A percentile compares a stretch with the other conserved stretches of the same genome.
phyloP scores from a whole-genome alignment of 2,797 vertebrate species.

The Prunella strophiata region DNA sequence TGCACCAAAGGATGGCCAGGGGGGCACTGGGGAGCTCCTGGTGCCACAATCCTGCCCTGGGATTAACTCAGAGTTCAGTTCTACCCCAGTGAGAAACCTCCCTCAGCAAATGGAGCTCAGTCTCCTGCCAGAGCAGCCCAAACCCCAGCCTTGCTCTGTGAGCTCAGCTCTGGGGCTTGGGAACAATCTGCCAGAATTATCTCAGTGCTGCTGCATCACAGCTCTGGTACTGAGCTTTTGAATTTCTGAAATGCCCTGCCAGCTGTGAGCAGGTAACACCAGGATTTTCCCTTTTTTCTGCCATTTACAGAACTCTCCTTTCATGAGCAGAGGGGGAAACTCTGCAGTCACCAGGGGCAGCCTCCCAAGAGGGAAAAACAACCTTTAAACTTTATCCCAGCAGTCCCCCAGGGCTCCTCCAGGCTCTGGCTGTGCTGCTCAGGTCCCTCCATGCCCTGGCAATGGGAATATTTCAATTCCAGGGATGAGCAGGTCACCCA shows the following conservation, averaged over 20 bases:
- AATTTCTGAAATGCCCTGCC: background rate
- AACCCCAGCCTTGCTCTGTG: background rate
- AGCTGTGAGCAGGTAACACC: background rate
- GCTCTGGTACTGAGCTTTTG: background rate
- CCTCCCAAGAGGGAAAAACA: background rate
- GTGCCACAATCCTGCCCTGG: background rate
- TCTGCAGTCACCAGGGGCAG: background rate
- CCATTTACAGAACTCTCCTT: background rate
- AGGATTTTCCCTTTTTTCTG: background rate
- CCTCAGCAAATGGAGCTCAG: background rate
- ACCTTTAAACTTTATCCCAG: background rate
- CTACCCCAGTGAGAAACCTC: background rate
- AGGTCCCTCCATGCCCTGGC: fast-evolving
- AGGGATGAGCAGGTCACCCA: background rate
- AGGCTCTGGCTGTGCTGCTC: fast-evolving
- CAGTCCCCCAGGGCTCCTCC: fast-evolving
- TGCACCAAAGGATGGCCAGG: background rate
- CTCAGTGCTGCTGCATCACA: background rate
- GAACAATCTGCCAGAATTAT: background rate
- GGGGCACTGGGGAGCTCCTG: background rate
- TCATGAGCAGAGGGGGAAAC: too few species aligned
- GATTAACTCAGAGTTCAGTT: background rate
- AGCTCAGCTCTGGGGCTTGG: background rate
- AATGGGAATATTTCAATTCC: background rate
- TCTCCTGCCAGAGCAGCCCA: background rate